Percentiles rank a stretch among this genome's conserved stretches.
Evolutionary conservation across 2,888 invertebrate species (phyloP).

Genomic region (Metellina segmentata): DNA sequence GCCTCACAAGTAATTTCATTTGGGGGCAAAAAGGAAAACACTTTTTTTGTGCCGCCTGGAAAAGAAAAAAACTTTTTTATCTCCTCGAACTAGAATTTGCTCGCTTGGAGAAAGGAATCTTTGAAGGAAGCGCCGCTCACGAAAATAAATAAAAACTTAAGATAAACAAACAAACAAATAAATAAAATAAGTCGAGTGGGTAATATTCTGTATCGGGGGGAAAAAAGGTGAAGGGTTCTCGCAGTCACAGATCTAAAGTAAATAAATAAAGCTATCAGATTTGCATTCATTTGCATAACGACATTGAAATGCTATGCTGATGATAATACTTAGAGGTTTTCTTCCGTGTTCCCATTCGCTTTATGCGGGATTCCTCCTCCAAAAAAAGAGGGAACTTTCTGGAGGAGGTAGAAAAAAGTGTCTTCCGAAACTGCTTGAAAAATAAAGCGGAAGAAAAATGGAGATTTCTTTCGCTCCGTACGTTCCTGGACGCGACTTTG

Average conservation of each 20-base stretch:
- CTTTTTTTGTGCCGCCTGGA: neutral
- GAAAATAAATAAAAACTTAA: neutral
- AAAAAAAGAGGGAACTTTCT: neutral
- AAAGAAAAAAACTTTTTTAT: neutral
- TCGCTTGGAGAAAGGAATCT: neutral
- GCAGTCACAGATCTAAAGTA: slow-evolving; percentile 47
- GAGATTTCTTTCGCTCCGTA: neutral
- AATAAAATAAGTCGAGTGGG: neutral
- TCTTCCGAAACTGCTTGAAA: neutral
- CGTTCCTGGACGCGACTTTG: neutral
- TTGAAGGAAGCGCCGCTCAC: neutral
- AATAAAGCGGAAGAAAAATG: slow-evolving; percentile 18
- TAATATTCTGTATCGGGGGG: slow-evolving; percentile 9
- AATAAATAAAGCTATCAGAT: slow-evolving; percentile 67
- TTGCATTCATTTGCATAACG: slow-evolving; percentile 69
- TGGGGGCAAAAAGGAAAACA: slow-evolving; percentile 7
- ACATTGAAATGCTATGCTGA: slow-evolving; percentile 67
- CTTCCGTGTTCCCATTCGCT: slow-evolving; percentile 3
- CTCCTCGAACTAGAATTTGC: neutral
- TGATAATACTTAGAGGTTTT: slow-evolving; percentile 44
- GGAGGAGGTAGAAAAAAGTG: neutral
- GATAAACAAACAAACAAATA: neutral
- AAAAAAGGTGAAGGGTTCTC: slow-evolving; percentile 6
- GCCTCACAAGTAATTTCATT: slow-evolving; percentile 13
- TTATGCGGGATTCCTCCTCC: neutral